Evolutionary conservation across 2,888 invertebrate species (phyloP).

Genomic region (Tetanocera ferruginea): DNA sequence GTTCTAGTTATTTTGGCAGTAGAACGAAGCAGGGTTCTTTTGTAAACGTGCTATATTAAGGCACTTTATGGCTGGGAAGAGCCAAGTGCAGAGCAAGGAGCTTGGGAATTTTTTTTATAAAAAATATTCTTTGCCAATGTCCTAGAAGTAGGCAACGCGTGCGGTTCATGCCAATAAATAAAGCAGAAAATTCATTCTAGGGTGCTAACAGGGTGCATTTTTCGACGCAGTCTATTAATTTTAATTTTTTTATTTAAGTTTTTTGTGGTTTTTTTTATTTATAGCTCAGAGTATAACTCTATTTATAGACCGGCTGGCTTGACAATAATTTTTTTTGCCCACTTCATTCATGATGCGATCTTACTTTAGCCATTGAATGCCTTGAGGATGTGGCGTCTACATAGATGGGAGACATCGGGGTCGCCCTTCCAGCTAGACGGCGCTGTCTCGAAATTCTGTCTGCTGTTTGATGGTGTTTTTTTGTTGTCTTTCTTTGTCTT

Average conservation of each 20-base stretch:
- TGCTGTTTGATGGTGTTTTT: not conserved
- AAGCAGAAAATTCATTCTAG: not conserved
- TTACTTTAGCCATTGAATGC: not conserved
- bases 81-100: not conserved
- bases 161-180: not conserved
- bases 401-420: not conserved
- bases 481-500: not conserved
- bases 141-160: not conserved
- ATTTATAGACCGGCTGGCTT: not conserved
- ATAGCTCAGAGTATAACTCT: not conserved
- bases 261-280: not conserved
- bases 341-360: slow-evolving; percentile 31
- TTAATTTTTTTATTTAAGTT: not conserved
- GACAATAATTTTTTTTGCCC: not conserved
- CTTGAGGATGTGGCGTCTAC: not conserved
- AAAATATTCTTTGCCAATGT: no score
- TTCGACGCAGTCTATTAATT: not conserved
- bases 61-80: not conserved
- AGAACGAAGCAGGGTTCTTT: not conserved
- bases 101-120: no score
- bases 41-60: not conserved
- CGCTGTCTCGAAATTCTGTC: slow-evolving; percentile 4
- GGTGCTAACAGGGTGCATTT: no score
- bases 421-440: slow-evolving; percentile 6
- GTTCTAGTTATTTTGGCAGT: slow-evolving; percentile 21